Conservation (phyloP, 2,888 invertebrate genomes). For the Eurytoma adleriae region DNA sequence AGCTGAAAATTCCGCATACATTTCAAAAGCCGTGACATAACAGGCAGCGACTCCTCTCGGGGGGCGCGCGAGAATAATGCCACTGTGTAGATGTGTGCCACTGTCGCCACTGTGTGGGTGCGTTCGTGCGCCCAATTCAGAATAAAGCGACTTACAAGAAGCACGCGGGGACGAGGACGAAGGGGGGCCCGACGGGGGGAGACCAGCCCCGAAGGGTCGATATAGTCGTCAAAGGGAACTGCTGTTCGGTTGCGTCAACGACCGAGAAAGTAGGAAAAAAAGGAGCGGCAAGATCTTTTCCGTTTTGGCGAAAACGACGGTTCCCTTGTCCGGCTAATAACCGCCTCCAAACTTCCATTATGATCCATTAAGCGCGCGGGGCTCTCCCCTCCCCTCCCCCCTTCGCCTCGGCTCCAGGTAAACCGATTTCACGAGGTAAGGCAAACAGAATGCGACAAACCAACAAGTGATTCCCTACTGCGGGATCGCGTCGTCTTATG, state of each 20-base stretch:
- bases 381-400: conserved; percentile 28
- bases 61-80: background rate
- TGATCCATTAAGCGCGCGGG: conserved; percentile 59
- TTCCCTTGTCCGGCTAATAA: conserved; percentile 60
- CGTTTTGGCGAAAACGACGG: conserved; percentile 55
- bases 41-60: conserved; percentile 13
- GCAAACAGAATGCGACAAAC: conserved; percentile 59
- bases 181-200: background rate
- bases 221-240: conserved; percentile 57
- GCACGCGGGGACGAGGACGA: background rate
- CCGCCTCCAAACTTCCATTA: conserved; percentile 58
- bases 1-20: conserved; percentile 29
- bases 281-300: conserved; percentile 41
- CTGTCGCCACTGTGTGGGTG: too few relatives aligned
- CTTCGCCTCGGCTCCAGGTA: conserved; percentile 51
- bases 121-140: conserved; percentile 1
- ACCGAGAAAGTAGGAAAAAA: conserved; percentile 33
- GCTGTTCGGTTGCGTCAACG: conserved; percentile 50
- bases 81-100: too few relatives aligned
- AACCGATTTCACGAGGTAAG: conserved; percentile 60
- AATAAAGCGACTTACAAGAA: conserved; percentile 31
- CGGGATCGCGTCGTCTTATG: conserved; percentile 45
- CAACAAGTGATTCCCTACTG: conserved; percentile 59
- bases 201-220: conserved; percentile 39
- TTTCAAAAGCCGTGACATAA: conserved; percentile 42